phyloP scores from a whole-genome alignment of 2,888 invertebrate species.

The Odontocerum albicorne region DNA sequence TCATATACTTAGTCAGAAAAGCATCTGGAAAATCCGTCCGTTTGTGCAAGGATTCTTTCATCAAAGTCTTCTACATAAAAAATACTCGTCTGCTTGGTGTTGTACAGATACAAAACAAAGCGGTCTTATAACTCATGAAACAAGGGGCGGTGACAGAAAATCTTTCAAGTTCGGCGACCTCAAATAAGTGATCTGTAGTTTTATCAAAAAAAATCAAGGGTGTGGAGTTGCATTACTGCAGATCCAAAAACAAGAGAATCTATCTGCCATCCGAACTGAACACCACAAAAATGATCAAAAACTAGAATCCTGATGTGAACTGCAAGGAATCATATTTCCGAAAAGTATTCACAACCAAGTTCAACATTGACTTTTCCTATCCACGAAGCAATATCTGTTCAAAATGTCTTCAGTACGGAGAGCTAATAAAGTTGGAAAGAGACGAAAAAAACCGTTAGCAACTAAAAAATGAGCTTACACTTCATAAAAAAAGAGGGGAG shows the following conservation, averaged over 20 bases:
- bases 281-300: background rate
- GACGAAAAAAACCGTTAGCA: background rate
- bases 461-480: background rate
- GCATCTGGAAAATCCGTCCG: background rate
- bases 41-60: background rate
- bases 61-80: background rate
- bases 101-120: background rate
- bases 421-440: background rate
- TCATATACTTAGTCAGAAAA: background rate
- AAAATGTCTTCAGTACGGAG: background rate
- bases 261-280: no score
- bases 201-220: no score
- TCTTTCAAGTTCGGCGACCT: background rate
- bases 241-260: no score
- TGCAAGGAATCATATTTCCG: background rate
- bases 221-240: no score
- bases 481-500: background rate
- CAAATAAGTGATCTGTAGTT: background rate
- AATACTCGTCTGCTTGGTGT: background rate
- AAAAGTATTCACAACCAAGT: slow-evolving; percentile 3
- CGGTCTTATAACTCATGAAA: background rate
- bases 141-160: background rate
- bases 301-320: background rate
- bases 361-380: background rate
- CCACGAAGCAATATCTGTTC: background rate